Evolutionary conservation across 2,797 vertebrate genomes (phyloP).

Genomic region (Eleutherodactylus coqui): DNA sequence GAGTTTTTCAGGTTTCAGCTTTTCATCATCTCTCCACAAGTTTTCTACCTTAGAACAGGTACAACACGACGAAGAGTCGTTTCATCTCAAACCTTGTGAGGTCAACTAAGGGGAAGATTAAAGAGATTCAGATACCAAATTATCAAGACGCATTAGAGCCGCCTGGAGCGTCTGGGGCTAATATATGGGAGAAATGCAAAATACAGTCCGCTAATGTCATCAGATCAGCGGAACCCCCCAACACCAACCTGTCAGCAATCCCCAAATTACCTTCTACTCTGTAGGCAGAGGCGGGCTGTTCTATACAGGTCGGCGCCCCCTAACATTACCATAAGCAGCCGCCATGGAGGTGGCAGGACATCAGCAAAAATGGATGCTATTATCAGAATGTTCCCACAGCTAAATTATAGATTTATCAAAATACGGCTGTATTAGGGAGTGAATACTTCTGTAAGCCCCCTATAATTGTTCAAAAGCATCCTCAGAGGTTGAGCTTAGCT

Average conservation of each 20-base stretch:
- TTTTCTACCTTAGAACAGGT: constrained; percentile 79
- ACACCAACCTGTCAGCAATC: no score
- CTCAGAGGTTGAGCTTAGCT: neutral
- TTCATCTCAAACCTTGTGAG: neutral
- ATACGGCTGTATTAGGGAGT: no score
- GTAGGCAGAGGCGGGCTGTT: no score
- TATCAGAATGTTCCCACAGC: no score
- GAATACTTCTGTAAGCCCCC: neutral
- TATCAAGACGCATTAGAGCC: neutral
- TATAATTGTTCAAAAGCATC: neutral
- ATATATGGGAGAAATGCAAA: neutral
- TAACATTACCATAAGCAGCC: no score
- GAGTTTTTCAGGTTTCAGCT: constrained; percentile 80
- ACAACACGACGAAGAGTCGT: neutral
- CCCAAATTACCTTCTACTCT: no score
- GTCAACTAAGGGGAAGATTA: neutral
- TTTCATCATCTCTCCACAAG: constrained; percentile 76
- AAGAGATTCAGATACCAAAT: neutral
- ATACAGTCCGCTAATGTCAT: neutral
- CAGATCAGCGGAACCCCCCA: neutral
- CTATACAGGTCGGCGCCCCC: no score
- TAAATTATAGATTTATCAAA: no score
- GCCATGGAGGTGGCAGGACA: no score
- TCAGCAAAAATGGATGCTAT: no score
- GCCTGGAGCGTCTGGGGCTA: neutral